These are phyloP conservation scores for Pterostichus madidus DNA, from an alignment of 2,888 invertebrate genomes.

Conservation along the genomic window DNA sequence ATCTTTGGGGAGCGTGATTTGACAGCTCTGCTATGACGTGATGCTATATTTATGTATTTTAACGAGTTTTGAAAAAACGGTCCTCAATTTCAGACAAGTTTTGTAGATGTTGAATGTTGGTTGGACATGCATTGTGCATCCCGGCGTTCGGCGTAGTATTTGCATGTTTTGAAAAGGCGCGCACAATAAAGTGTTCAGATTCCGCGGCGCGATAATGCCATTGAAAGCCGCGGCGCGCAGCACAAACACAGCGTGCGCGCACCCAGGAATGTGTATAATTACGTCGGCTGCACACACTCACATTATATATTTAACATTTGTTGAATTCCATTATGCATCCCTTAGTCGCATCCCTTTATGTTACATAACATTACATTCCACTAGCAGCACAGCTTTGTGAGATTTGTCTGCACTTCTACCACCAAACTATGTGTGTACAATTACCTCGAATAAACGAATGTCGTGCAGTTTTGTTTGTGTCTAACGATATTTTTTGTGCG, in stretches of 20 bases:
- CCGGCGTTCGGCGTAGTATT: neutral
- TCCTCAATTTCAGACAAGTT: neutral
- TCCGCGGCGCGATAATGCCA: conserved; percentile 50
- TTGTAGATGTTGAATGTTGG: too few relatives aligned
- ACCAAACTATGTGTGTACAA: too few relatives aligned
- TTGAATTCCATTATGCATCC: conserved; percentile 64
- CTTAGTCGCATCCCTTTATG: conserved; percentile 47
- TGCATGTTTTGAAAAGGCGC: conserved; percentile 57
- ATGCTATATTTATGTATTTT: too few relatives aligned
- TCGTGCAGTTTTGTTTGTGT: too few relatives aligned
- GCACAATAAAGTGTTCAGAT: conserved; percentile 59
- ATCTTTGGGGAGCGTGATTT: too few relatives aligned
- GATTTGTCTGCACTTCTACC: neutral
- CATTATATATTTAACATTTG: conserved; percentile 67
- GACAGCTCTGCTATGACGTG: too few relatives aligned
- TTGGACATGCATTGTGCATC: too few relatives aligned
- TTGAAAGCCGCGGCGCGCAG: conserved; percentile 24
- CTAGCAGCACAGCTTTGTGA: conserved; percentile 27
- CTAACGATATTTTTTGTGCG: conserved; percentile 14
- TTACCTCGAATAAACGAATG: too few relatives aligned
- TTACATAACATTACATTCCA: conserved; percentile 24
- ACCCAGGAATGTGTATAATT: conserved; percentile 62
- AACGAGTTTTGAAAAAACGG: too few relatives aligned
- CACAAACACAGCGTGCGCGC: conserved; percentile 41
- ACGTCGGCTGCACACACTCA: conserved; percentile 58